Percentiles rank a stretch among this genome's conserved stretches.
Conservation (phyloP, 1,140 invertebrate species). For the Drosophila pandora region DNA sequence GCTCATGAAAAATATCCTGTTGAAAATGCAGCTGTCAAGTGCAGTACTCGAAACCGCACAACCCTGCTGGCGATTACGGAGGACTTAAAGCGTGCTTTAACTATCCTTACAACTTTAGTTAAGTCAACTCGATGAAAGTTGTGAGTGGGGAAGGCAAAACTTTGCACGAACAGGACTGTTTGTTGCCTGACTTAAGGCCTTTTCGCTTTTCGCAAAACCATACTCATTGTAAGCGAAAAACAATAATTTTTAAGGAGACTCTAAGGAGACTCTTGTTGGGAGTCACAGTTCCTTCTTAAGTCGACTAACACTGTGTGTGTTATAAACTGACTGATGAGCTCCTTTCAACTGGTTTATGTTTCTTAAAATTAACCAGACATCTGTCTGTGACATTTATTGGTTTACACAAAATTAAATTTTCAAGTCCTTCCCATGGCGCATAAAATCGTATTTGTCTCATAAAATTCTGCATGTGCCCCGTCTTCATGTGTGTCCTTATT, state of each 20-base stretch:
- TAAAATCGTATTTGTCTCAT: conserved; percentile 27
- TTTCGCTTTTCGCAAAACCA: conserved; percentile 11
- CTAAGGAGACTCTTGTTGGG: background rate
- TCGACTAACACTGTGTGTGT: background rate
- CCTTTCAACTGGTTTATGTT: conserved; percentile 5
- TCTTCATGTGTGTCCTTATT: background rate
- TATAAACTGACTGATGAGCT: no score
- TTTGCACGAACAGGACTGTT: background rate
- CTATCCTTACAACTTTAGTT: conserved; percentile 3
- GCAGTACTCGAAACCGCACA: conserved; percentile 16
- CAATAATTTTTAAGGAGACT: conserved; percentile 1
- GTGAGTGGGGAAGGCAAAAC: background rate
- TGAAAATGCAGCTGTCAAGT: conserved; percentile 20
- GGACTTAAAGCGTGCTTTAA: conserved; percentile 10
- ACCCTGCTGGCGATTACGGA: background rate
- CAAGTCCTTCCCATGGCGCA: background rate
- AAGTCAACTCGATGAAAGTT: background rate
- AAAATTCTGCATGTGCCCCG: background rate
- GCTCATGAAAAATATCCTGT: background rate
- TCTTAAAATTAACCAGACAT: conserved; percentile 8
- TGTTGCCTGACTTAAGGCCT: conserved; percentile 6
- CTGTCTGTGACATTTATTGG: conserved; percentile 18
- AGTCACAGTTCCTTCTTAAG: background rate
- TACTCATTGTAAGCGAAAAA: background rate
- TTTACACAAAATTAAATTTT: conserved; percentile 30